Percentiles rank a stretch among this genome's conserved stretches.
These are phyloP conservation scores for Nomada goodeniana DNA, from an alignment of 2,888 invertebrate genomes.

Conservation along the genomic window DNA sequence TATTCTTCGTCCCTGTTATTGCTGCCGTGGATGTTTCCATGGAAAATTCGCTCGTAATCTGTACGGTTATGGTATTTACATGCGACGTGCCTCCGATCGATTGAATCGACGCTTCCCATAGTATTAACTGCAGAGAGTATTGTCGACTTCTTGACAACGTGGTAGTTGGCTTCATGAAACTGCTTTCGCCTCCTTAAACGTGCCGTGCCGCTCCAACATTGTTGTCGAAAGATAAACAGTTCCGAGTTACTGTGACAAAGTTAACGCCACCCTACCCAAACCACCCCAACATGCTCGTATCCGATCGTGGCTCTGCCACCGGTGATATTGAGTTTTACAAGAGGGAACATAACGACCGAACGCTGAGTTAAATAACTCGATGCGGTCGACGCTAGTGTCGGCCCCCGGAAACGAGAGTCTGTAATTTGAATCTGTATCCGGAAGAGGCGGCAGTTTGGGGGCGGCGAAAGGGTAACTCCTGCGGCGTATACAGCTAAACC, in stretches of 20 bases:
- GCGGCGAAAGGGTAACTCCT: conserved; percentile 24
- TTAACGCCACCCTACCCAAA: conserved; percentile 32
- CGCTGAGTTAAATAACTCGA: conserved; percentile 61
- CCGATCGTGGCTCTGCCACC: conserved; percentile 53
- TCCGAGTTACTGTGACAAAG: conserved; percentile 42
- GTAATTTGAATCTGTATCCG: conserved; percentile 55
- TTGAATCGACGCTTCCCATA: neutral
- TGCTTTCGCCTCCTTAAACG: conserved; percentile 46
- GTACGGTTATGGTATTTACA: neutral
- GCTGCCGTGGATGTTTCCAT: no score
- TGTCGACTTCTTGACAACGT: conserved; percentile 20
- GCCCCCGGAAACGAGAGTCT: conserved; percentile 50
- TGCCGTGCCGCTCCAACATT: conserved; percentile 29
- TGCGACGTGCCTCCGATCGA: neutral
- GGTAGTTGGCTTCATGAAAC: conserved; percentile 12
- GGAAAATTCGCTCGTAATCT: no score
- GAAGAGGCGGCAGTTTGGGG: neutral
- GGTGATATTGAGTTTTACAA: conserved; percentile 65
- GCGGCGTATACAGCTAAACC: neutral
- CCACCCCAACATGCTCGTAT: conserved; percentile 35
- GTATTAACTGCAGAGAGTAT: neutral
- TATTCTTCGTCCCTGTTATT: no score
- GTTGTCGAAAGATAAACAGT: conserved; percentile 54
- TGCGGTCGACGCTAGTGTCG: conserved; percentile 29
- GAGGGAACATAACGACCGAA: conserved; percentile 39